Evolutionary conservation across 1,140 invertebrate species (phyloP).

Genomic region (Scaptomyza montana): DNA sequence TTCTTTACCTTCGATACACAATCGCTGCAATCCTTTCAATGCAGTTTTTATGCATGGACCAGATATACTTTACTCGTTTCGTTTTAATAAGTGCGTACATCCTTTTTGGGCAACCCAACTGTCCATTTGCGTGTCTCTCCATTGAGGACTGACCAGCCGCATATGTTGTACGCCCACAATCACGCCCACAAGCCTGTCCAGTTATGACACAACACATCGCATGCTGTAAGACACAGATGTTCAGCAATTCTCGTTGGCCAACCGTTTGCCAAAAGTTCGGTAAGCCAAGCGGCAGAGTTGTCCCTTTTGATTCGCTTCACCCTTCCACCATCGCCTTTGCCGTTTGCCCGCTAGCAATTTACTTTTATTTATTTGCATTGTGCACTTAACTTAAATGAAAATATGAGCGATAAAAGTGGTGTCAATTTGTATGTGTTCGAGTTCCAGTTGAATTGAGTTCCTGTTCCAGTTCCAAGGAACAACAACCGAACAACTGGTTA

Average conservation of each 20-base stretch:
- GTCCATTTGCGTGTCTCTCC: slow-evolving; percentile 11
- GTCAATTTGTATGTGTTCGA: slow-evolving; percentile 53
- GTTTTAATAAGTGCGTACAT: slow-evolving; percentile 12
- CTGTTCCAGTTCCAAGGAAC: slow-evolving; percentile 5
- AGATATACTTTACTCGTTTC: slow-evolving; percentile 25
- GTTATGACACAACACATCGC: slow-evolving; percentile 54
- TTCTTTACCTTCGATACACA: slow-evolving; percentile 11
- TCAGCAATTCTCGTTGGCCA: slow-evolving; percentile 22
- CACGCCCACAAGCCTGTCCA: slow-evolving; percentile 38
- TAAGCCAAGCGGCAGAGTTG: neutral
- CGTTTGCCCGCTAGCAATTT: neutral
- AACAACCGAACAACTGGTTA: neutral
- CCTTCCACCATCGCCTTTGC: neutral
- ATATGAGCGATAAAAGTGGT: slow-evolving; percentile 44
- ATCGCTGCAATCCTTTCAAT: slow-evolving; percentile 33
- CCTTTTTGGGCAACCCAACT: slow-evolving; percentile 7
- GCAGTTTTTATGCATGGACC: slow-evolving; percentile 56
- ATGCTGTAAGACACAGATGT: slow-evolving; percentile 44
- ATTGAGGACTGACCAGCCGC: slow-evolving; percentile 10
- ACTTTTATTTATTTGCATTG: slow-evolving; percentile 64
- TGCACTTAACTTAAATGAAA: slow-evolving; percentile 56
- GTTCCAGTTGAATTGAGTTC: slow-evolving; percentile 30
- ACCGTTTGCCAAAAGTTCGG: slow-evolving; percentile 30
- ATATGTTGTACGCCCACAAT: slow-evolving; percentile 3
- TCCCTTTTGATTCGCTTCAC: too few species aligned